phyloP scores from a whole-genome alignment of 2,888 invertebrate genomes.

The Xylocampa areola region DNA sequence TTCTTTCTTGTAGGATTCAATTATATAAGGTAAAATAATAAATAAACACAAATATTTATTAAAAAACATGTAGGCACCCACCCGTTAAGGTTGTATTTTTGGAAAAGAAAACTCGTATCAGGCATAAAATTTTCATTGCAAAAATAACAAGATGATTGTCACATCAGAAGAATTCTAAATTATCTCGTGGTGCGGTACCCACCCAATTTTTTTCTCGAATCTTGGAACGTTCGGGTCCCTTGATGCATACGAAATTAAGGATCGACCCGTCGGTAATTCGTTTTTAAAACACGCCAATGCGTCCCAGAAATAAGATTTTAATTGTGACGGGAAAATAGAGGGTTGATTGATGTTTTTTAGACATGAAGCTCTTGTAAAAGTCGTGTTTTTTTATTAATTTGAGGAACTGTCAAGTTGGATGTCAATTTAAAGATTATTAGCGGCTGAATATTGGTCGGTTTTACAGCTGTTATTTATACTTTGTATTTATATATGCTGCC shows the following conservation, averaged over 20 bases:
- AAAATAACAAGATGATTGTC: conserved; percentile 34
- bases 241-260: conserved; percentile 79
- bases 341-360: conserved; percentile 67
- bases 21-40: too few relatives aligned
- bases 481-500: too few relatives aligned
- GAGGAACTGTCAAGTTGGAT: conserved; percentile 14
- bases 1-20: too few relatives aligned
- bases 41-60: too few relatives aligned
- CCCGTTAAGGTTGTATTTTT: conserved; percentile 2
- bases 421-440: too few relatives aligned
- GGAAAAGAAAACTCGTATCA: conserved; percentile 1
- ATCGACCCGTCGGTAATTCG: conserved; percentile 66
- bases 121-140: conserved; percentile 14
- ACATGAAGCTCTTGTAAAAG: conserved; percentile 13
- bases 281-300: conserved; percentile 64
- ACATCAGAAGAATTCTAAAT: conserved; percentile 31
- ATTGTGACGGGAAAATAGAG: conserved; percentile 71
- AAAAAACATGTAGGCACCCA: too few relatives aligned
- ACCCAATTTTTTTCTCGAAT: conserved; percentile 58
- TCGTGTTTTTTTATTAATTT: conserved; percentile 11
- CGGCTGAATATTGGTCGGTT: too few relatives aligned
- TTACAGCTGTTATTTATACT: too few relatives aligned
- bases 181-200: conserved; percentile 53
- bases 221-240: conserved; percentile 57
- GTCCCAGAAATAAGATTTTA: conserved; percentile 69